These are phyloP conservation scores for Pammene aurita DNA, from an alignment of 2,888 invertebrate genomes.

Conservation along the genomic window DNA sequence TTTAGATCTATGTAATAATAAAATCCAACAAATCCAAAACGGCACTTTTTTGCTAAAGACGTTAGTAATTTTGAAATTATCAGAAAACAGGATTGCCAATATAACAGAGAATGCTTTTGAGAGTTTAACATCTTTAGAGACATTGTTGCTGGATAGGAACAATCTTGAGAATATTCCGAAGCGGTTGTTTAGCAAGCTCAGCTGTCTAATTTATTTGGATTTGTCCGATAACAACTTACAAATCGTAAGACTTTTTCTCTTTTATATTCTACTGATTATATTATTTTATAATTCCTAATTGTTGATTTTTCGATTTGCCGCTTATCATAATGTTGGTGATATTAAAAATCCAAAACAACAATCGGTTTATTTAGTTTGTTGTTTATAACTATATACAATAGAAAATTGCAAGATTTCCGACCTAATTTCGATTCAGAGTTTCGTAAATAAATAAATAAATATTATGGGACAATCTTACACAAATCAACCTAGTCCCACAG, in stretches of 20 bases:
- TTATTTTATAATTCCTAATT: neutral
- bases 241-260: slow-evolving; percentile 62
- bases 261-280: neutral
- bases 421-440: no score
- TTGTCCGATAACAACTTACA: slow-evolving; percentile 81
- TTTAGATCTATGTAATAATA: slow-evolving; percentile 88
- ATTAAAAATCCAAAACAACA: no score
- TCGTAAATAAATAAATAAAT: no score
- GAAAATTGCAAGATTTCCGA: no score
- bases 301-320: no score
- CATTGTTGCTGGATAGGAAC: slow-evolving; percentile 82
- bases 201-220: slow-evolving; percentile 79
- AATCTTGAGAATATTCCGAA: slow-evolving; percentile 76
- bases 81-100: slow-evolving; percentile 86
- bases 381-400: no score
- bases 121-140: slow-evolving; percentile 77
- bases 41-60: slow-evolving; percentile 82
- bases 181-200: slow-evolving; percentile 75
- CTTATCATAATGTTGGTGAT: no score
- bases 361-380: no score
- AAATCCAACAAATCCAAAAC: slow-evolving; percentile 83
- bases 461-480: no score
- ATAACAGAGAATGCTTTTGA: slow-evolving; percentile 83
- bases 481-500: no score
- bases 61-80: slow-evolving; percentile 86